Conservation (phyloP, 2,888 invertebrate species). For the Sialis lutaria region DNA sequence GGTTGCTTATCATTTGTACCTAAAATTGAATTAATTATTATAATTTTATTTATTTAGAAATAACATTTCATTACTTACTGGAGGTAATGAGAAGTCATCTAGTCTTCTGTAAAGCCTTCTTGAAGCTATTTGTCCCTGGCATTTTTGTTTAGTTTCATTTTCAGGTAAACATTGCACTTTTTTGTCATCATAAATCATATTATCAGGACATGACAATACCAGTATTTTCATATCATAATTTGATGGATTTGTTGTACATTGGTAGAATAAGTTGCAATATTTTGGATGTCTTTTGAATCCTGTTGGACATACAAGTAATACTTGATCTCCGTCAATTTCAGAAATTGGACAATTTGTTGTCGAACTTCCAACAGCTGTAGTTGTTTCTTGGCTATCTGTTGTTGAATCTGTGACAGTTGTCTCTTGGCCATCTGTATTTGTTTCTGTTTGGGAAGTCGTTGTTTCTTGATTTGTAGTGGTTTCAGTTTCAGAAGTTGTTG, state of each 20-base stretch:
- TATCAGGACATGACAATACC: constrained; percentile 57
- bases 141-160: constrained; percentile 34
- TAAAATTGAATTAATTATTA: constrained; percentile 23
- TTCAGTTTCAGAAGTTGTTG: constrained; percentile 7
- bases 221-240: constrained; percentile 56
- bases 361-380: constrained; percentile 12
- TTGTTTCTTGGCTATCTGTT: constrained; percentile 10
- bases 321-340: constrained; percentile 50
- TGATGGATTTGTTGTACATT: constrained; percentile 50
- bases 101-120: constrained; percentile 35
- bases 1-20: constrained; percentile 39
- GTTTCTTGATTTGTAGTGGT: constrained; percentile 1
- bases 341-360: constrained; percentile 25
- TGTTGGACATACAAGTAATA: constrained; percentile 59
- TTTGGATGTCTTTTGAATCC: constrained; percentile 71
- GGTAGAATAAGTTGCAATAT: constrained; percentile 69
- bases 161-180: constrained; percentile 54
- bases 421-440: constrained; percentile 4
- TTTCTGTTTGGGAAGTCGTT: constrained; percentile 4
- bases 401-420: constrained; percentile 3
- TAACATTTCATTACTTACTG: constrained; percentile 30
- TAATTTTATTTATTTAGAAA: neutral
- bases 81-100: constrained; percentile 31
- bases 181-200: constrained; percentile 56
- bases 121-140: constrained; percentile 36